phyloP scores from a whole-genome alignment of 2,888 invertebrate genomes.

The Tetrapedia diversipes region DNA sequence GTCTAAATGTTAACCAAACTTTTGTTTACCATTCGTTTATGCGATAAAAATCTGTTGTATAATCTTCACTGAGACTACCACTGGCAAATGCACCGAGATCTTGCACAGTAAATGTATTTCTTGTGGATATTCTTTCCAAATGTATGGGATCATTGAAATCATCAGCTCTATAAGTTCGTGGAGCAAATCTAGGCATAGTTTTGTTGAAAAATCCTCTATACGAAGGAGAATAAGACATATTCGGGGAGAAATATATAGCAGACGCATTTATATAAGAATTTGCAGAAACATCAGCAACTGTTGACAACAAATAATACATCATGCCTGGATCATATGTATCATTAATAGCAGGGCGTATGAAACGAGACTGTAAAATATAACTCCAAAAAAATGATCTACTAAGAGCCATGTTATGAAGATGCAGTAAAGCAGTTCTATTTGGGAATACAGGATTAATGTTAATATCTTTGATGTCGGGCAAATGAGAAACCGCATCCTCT shows the following conservation, averaged over 20 bases:
- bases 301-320: constrained; percentile 98
- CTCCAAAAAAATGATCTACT: constrained; percentile 98
- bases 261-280: constrained; percentile 96
- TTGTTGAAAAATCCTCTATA: constrained; percentile 98
- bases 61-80: constrained; percentile 92
- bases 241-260: constrained; percentile 96
- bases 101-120: constrained; percentile 94
- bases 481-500: constrained; percentile 93
- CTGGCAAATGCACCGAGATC: constrained; percentile 94
- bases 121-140: constrained; percentile 95
- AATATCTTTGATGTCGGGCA: constrained; percentile 96
- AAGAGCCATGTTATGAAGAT: constrained; percentile 98
- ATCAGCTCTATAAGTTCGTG: constrained; percentile 94
- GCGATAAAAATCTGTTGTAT: constrained; percentile 94
- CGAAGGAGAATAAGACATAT: constrained; percentile 96
- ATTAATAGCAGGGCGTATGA: constrained; percentile 94
- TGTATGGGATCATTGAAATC: constrained; percentile 99
- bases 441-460: constrained; percentile 97
- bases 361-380: constrained; percentile 95
- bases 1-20: background rate
- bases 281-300: constrained; percentile 96
- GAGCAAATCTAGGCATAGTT: constrained; percentile 96
- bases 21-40: constrained; percentile 92
- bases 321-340: constrained; percentile 98
- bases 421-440: constrained; percentile 95